These are phyloP conservation scores for Euproctis similis DNA, from an alignment of 2,888 invertebrate species.

Conservation along the genomic window DNA sequence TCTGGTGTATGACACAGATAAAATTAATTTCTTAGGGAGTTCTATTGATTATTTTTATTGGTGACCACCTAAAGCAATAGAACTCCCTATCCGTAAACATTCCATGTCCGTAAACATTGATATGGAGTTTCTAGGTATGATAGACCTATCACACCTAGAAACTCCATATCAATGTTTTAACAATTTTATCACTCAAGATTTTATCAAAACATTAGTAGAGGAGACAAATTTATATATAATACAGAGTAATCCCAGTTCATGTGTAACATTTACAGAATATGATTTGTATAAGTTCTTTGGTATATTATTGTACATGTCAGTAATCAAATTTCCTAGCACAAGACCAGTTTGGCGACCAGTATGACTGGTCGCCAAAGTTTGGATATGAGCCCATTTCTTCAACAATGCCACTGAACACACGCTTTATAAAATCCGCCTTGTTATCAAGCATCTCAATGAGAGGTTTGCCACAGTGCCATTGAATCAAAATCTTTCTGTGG, in stretches of 20 bases:
- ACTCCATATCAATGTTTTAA: conserved; percentile 15
- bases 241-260: conserved; percentile 9
- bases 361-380: conserved; percentile 18
- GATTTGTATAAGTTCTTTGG: conserved; percentile 13
- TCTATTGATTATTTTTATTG: conserved; percentile 13
- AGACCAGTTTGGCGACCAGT: too few relatives aligned
- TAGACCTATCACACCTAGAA: conserved; percentile 21
- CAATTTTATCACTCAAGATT: conserved; percentile 14
- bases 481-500: conserved; percentile 25
- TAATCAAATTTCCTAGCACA: conserved; percentile 11
- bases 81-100: too few relatives aligned
- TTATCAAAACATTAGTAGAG: conserved; percentile 15
- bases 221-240: conserved; percentile 8
- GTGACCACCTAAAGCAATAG: too few relatives aligned
- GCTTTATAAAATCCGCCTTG: conserved; percentile 16
- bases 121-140: too few relatives aligned
- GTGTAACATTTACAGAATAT: conserved; percentile 12
- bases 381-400: conserved; percentile 12
- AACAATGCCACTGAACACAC: conserved; percentile 8
- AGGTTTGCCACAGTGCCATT: conserved; percentile 24
- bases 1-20: conserved; percentile 29
- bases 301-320: conserved; percentile 13
- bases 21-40: conserved; percentile 9
- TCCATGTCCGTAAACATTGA: too few relatives aligned
- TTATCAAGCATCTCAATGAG: conserved; percentile 22